A percentile compares a stretch with the other conserved stretches of the same genome.
These are phyloP conservation scores for Mus musculus DNA, from an alignment of 2,113 vertebrate species.

Conservation along the genomic window GRCm39 chr9:48063501-48064000, in stretches of 20 bases:
- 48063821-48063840: too few relatives aligned
- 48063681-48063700: background rate
- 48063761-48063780: background rate
- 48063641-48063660: background rate
- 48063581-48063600: background rate
- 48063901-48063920: background rate
- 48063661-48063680: background rate
- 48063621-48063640: background rate
- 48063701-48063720: background rate
- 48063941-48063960: background rate
- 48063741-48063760: background rate
- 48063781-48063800: background rate
- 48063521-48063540: background rate
- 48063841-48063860: background rate
- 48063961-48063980: background rate
- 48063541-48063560: background rate
- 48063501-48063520: background rate
- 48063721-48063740: background rate
- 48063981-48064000: background rate
- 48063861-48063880: fast-evolving
- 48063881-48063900: background rate
- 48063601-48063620: background rate
- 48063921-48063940: background rate
- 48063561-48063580: background rate
- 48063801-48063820: background rate